Percentiles rank a stretch among this genome's conserved stretches.
Conservation (phyloP, 2,113 vertebrate species). For the Sialia sialis region DNA sequence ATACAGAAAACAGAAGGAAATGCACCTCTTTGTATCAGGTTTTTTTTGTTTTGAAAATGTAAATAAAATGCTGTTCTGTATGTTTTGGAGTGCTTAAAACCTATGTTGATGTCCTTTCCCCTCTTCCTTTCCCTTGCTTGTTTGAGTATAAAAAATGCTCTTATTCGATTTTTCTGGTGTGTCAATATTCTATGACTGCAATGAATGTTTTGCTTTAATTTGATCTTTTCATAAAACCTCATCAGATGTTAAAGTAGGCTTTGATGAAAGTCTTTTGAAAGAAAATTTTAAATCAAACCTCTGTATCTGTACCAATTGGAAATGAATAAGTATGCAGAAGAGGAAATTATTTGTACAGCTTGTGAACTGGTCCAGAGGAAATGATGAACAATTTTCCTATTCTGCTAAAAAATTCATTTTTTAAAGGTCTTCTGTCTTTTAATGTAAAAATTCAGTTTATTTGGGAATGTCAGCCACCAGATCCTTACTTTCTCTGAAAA, state of each 20-base stretch:
- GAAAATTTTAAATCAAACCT: neutral
- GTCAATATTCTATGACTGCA: neutral
- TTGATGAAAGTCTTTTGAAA: neutral
- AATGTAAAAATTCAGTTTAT: neutral
- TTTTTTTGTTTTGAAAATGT: neutral
- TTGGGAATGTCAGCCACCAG: neutral
- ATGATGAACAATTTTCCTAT: neutral
- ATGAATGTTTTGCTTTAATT: neutral
- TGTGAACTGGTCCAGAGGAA: neutral
- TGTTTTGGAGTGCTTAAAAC: neutral
- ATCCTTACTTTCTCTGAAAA: neutral
- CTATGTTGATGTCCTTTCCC: neutral
- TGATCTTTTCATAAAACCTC: neutral
- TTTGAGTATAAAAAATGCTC: neutral
- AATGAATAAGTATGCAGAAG: neutral
- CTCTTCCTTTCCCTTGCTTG: neutral
- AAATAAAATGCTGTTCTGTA: neutral
- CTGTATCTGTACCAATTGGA: neutral
- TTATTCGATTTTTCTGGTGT: neutral
- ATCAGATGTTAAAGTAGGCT: neutral
- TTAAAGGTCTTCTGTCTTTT: neutral
- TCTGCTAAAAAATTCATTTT: neutral
- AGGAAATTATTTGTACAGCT: neutral
- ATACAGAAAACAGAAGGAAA: neutral
- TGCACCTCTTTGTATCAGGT: neutral